Evolutionary conservation across 2,113 vertebrate genomes (phyloP).

Genomic region (Channa maculata): DNA sequence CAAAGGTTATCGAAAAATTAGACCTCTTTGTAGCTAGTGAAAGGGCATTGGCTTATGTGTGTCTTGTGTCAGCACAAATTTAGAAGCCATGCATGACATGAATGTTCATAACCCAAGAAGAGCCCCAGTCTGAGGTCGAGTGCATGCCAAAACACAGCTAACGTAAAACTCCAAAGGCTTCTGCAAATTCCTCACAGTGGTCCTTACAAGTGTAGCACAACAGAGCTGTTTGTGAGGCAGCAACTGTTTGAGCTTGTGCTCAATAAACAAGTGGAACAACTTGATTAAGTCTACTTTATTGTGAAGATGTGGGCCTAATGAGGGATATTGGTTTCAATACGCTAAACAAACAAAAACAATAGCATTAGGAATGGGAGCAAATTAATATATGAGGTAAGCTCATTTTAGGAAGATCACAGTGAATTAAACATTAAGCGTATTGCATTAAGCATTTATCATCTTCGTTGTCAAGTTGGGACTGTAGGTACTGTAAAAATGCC

Average conservation of each 20-base stretch:
- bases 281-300: conserved; percentile 64
- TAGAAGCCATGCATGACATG: conserved; percentile 38
- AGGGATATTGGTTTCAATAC: conserved; percentile 56
- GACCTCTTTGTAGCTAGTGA: too few species aligned
- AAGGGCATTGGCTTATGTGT: neutral
- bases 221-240: conserved; percentile 21
- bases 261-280: conserved; percentile 58
- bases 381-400: conserved; percentile 33
- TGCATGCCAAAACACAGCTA: conserved; percentile 45
- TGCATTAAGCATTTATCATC: conserved; percentile 36
- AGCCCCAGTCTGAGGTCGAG: conserved; percentile 62
- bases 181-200: conserved; percentile 1
- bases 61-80: conserved; percentile 36
- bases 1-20: too few species aligned
- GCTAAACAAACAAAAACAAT: conserved; percentile 57
- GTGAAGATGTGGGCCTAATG: conserved; percentile 52
- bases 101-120: conserved; percentile 58
- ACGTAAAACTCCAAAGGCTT: neutral
- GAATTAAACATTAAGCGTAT: conserved; percentile 40
- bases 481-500: neutral
- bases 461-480: neutral
- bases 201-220: conserved; percentile 12
- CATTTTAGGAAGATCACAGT: conserved; percentile 36
- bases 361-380: conserved; percentile 31
- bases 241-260: conserved; percentile 44